Percentiles rank a stretch among this genome's conserved stretches.
phyloP scores from a whole-genome alignment of 2,888 invertebrate genomes.

The Margaritifera margaritifera region DNA sequence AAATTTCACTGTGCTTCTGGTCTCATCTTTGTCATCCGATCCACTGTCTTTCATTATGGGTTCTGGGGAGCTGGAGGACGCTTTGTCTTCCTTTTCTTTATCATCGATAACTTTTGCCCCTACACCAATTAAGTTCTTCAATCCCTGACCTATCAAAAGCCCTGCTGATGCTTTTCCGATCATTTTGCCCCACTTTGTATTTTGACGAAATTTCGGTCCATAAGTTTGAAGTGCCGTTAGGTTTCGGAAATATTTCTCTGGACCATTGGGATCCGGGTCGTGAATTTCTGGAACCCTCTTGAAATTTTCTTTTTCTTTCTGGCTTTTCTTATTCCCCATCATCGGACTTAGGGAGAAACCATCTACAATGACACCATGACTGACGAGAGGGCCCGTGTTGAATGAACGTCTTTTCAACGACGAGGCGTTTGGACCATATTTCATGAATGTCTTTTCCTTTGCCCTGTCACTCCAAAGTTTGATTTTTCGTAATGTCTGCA shows the following conservation, averaged over 20 bases:
- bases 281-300: slow-evolving; percentile 39
- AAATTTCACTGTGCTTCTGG: slow-evolving; percentile 24
- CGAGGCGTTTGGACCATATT: slow-evolving; percentile 63
- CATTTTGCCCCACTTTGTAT: slow-evolving; percentile 53
- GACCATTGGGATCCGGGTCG: slow-evolving; percentile 45
- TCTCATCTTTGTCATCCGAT: slow-evolving; percentile 26
- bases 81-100: slow-evolving; percentile 3
- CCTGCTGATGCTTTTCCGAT: slow-evolving; percentile 40
- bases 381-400: slow-evolving; percentile 57
- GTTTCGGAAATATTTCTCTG: slow-evolving; percentile 62
- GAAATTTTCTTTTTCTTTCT: slow-evolving; percentile 27
- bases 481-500: slow-evolving; percentile 63
- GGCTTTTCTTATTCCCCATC: slow-evolving; percentile 54
- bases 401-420: slow-evolving; percentile 54
- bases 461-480: slow-evolving; percentile 68
- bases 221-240: slow-evolving; percentile 43
- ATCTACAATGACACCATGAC: slow-evolving; percentile 63
- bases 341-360: slow-evolving; percentile 63
- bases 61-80: slow-evolving; percentile 13
- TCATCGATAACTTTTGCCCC: slow-evolving; percentile 22
- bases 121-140: slow-evolving; percentile 25
- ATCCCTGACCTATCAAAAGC: slow-evolving; percentile 32
- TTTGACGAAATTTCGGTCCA: slow-evolving; percentile 44
- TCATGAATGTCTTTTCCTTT: slow-evolving; percentile 61
- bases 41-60: background rate